Percentiles rank a stretch among this genome's conserved stretches.
Evolutionary conservation across 1,140 invertebrate species (phyloP).

Genomic region (Zaprionus taronus): DNA sequence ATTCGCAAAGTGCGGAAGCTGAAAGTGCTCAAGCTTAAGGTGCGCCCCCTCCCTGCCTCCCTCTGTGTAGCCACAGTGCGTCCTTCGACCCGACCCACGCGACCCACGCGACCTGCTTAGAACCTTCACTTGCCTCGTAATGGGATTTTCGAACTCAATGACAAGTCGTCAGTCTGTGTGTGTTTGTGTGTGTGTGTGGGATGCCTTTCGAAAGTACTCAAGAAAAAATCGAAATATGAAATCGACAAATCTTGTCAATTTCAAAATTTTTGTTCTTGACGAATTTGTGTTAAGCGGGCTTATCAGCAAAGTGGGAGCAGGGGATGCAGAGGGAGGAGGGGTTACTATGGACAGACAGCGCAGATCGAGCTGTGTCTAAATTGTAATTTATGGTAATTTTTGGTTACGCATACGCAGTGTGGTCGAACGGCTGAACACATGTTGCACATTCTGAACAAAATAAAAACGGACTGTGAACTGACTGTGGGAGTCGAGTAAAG

Average conservation of each 20-base stretch:
- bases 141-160: conserved; percentile 49
- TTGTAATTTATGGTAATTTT: conserved; percentile 78
- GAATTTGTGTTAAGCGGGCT: conserved; percentile 60
- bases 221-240: conserved; percentile 12
- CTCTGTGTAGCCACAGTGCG: conserved; percentile 18
- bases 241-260: conserved; percentile 37
- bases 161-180: conserved; percentile 16
- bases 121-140: conserved; percentile 44
- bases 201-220: conserved; percentile 29
- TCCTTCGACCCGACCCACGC: conserved; percentile 48
- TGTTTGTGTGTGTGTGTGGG: conserved; percentile 28
- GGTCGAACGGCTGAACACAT: conserved; percentile 35
- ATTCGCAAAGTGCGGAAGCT: conserved; percentile 32
- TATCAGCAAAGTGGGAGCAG: too few species aligned
- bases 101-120: conserved; percentile 24
- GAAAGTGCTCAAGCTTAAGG: conserved; percentile 26
- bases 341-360: conserved; percentile 10
- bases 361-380: conserved; percentile 43
- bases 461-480: background rate
- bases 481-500: conserved; percentile 71
- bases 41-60: background rate
- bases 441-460: conserved; percentile 42
- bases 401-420: conserved; percentile 76
- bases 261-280: conserved; percentile 51
- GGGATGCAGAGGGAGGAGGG: background rate